Evolutionary conservation across 2,888 invertebrate species (phyloP).

Genomic region (Drosophila anomelani): DNA sequence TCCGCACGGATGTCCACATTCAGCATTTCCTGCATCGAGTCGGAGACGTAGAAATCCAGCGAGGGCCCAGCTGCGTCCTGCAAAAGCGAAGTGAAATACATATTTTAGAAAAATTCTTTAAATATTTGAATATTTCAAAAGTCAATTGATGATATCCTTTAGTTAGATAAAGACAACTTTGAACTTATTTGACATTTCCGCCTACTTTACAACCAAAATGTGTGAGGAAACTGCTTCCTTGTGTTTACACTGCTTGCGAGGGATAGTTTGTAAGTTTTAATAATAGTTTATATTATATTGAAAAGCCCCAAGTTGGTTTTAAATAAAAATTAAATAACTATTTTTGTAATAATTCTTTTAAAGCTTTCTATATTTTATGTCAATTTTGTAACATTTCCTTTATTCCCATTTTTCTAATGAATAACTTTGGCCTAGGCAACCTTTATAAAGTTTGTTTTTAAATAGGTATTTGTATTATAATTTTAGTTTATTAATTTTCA

Average conservation of each 20-base stretch:
- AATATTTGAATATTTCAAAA: neutral
- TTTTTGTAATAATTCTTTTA: too few relatives aligned
- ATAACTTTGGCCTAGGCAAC: too few relatives aligned
- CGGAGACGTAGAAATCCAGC: slow-evolving; percentile 88
- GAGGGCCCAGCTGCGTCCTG: slow-evolving; percentile 87
- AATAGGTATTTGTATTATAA: too few relatives aligned
- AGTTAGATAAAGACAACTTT: neutral
- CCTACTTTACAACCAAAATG: neutral
- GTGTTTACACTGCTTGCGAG: neutral
- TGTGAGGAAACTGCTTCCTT: neutral
- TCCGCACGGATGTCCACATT: slow-evolving; percentile 95
- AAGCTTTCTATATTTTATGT: too few relatives aligned
- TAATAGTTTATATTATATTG: neutral
- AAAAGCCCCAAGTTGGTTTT: neutral
- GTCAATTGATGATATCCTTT: neutral
- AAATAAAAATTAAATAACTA: too few relatives aligned
- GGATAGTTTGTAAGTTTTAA: neutral
- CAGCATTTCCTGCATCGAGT: slow-evolving; percentile 94
- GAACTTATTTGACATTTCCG: neutral
- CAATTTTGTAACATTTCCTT: too few relatives aligned
- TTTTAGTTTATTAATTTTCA: too few relatives aligned
- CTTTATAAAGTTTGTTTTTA: too few relatives aligned
- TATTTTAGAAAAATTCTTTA: neutral
- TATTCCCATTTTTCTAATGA: too few relatives aligned
- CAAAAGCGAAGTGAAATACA: slow-evolving; percentile 54